Percentiles rank a stretch among this genome's conserved stretches.
phyloP scores from a whole-genome alignment of 1,140 invertebrate species.

The Caerostris extrusa region DNA sequence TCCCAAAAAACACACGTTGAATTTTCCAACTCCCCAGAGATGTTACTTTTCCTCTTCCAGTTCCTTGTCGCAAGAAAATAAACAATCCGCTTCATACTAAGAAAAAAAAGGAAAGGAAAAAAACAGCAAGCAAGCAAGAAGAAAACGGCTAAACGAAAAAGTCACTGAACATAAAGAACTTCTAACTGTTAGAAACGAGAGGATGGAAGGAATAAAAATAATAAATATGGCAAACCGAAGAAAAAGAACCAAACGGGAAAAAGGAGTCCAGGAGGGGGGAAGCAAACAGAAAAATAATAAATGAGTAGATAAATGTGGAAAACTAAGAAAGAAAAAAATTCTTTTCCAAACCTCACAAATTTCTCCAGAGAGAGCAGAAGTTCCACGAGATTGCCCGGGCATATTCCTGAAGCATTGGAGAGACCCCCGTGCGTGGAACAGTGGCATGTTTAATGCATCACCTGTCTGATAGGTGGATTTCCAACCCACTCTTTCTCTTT shows the following conservation, averaged over 20 bases:
- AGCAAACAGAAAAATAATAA: constrained; percentile 72
- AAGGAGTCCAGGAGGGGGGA: constrained; percentile 12
- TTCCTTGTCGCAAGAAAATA: neutral
- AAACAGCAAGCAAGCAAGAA: constrained; percentile 22
- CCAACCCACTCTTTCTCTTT: neutral
- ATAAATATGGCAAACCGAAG: constrained; percentile 20
- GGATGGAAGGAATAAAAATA: neutral
- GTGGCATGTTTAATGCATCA: constrained; percentile 75
- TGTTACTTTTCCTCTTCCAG: neutral
- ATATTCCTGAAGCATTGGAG: constrained; percentile 34
- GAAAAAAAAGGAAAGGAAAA: constrained; percentile 31
- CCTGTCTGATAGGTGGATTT: constrained; percentile 68
- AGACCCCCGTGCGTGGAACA: constrained; percentile 38
- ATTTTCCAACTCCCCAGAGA: constrained; percentile 6
- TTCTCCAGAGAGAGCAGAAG: constrained; percentile 65
- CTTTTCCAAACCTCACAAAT: constrained; percentile 65
- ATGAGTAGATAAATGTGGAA: constrained; percentile 71
- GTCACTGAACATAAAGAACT: constrained; percentile 51
- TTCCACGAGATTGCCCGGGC: constrained; percentile 42
- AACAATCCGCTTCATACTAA: neutral
- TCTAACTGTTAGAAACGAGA: constrained; percentile 52
- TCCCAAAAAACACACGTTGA: neutral
- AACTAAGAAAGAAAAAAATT: constrained; percentile 41
- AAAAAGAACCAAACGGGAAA: constrained; percentile 49
- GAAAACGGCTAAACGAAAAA: constrained; percentile 13